phyloP scores from a whole-genome alignment of 1,140 invertebrate species.

The Glossosoma conforme region DNA sequence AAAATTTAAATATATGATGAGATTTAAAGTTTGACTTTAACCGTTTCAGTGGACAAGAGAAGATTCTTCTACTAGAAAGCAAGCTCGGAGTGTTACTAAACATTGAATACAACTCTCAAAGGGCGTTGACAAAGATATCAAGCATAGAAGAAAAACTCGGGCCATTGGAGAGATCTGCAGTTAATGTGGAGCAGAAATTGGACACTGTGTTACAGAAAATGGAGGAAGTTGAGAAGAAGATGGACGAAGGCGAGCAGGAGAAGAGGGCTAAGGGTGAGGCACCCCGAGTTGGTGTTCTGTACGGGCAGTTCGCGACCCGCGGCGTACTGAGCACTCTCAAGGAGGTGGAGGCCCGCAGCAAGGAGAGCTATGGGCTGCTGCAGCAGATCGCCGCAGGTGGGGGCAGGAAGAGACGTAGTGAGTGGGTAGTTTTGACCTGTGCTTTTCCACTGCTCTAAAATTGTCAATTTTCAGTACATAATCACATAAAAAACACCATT shows the following conservation, averaged over 20 bases:
- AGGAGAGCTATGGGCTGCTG: no score
- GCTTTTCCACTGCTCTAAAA: not conserved
- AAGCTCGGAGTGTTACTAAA: constrained; percentile 35
- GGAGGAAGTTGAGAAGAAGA: no score
- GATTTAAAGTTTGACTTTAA: no score
- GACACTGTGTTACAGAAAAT: no score
- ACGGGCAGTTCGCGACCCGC: constrained; percentile 34
- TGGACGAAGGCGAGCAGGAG: not conserved
- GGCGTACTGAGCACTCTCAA: constrained; percentile 41
- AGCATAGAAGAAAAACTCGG: constrained; percentile 19
- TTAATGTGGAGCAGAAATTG: not conserved
- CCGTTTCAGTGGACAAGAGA: constrained; percentile 40
- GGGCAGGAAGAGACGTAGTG: constrained; percentile 22
- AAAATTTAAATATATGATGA: no score
- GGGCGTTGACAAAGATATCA: constrained; percentile 30
- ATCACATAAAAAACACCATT: not conserved
- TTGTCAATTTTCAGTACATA: not conserved
- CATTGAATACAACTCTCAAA: constrained; percentile 37
- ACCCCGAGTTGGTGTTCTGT: no score
- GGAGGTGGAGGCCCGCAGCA: constrained; percentile 37
- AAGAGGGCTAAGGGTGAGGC: no score
- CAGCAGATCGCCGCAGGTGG: no score
- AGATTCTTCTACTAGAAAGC: constrained; percentile 34
- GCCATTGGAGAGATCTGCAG: constrained; percentile 19
- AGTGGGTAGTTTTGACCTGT: not conserved